phyloP scores from a whole-genome alignment of 2,797 vertebrate species.

The Streptopelia turtur region DNA sequence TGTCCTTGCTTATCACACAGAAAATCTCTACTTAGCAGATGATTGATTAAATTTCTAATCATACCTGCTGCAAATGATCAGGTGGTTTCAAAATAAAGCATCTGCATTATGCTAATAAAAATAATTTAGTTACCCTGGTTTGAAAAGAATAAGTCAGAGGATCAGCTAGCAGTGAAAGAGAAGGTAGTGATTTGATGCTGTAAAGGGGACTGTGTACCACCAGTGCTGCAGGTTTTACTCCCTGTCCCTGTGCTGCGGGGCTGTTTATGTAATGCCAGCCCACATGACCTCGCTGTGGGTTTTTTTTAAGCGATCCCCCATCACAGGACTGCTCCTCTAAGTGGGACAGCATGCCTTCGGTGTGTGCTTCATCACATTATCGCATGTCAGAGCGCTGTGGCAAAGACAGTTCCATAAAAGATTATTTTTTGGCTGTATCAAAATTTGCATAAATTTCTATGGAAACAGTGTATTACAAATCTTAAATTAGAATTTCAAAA shows the following conservation, averaged over 20 bases:
- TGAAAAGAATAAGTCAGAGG: not conserved
- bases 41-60: not conserved
- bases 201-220: not conserved
- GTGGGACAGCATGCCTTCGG: slow-evolving; percentile 37
- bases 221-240: not conserved
- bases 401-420: slow-evolving; percentile 62
- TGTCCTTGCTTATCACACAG: not conserved
- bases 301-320: slow-evolving; percentile 21
- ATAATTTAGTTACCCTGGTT: not conserved
- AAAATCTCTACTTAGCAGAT: not conserved
- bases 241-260: not conserved
- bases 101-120: not conserved
- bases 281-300: not conserved
- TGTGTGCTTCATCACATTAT: slow-evolving; percentile 55
- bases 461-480: slow-evolving; percentile 79
- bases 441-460: slow-evolving; percentile 84
- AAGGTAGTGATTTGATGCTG: not conserved
- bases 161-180: not conserved
- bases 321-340: slow-evolving; percentile 15
- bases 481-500: slow-evolving; percentile 82
- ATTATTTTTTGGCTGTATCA: slow-evolving; percentile 60
- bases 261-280: slow-evolving; percentile 34
- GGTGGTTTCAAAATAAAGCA: not conserved
- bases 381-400: slow-evolving; percentile 52
- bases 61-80: not conserved